Evolutionary conservation across 2,797 vertebrate species (phyloP).

Genomic region (Scomberomorus guttatus): DNA sequence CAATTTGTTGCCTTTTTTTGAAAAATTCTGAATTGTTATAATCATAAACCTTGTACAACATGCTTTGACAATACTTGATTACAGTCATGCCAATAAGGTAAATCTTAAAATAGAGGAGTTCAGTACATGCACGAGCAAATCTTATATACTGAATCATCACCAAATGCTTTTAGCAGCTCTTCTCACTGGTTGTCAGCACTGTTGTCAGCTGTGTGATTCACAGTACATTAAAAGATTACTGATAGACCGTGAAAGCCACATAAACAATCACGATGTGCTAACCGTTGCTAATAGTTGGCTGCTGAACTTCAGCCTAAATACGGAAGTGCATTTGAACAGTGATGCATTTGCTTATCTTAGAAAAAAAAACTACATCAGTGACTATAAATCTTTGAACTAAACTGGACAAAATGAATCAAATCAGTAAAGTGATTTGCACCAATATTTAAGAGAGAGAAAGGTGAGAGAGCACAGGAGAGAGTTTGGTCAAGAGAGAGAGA

Average conservation of each 20-base stretch:
- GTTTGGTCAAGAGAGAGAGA: constrained; percentile 56
- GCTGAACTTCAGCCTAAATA: constrained; percentile 3
- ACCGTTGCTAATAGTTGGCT: constrained; percentile 2
- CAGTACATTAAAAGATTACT: constrained; percentile 10
- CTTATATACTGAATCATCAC: background rate
- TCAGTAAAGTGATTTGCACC: too few species aligned
- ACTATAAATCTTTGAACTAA: background rate
- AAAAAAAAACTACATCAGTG: background rate
- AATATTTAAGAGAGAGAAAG: constrained; percentile 14
- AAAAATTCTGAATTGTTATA: background rate
- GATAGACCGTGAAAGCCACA: constrained; percentile 3
- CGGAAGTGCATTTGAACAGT: background rate
- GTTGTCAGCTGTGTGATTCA: background rate
- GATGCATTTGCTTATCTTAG: background rate
- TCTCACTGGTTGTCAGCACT: constrained; percentile 3
- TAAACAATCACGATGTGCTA: constrained; percentile 1
- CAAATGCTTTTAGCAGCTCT: constrained; percentile 1
- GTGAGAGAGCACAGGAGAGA: constrained; percentile 28
- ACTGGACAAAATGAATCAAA: too few species aligned
- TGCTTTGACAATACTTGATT: background rate
- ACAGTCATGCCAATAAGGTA: background rate
- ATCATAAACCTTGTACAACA: background rate
- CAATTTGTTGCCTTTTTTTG: background rate
- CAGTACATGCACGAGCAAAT: background rate
- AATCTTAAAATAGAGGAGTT: background rate